Percentiles rank a stretch among this genome's conserved stretches.
phyloP scores from a whole-genome alignment of 2,797 vertebrate species.

The Mormyrops attenuatus region DNA sequence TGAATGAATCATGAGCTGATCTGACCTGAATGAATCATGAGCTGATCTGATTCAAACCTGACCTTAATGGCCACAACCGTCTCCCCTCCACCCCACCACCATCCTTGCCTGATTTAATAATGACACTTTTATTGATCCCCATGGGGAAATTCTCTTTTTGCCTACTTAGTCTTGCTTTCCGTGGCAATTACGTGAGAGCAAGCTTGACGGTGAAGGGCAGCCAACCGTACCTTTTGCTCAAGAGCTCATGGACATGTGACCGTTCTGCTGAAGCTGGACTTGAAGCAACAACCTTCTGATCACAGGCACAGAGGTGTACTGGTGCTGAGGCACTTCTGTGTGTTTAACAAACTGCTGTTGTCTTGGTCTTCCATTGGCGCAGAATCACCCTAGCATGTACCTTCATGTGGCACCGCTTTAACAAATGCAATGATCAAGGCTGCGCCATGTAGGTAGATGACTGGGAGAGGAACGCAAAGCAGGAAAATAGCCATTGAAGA shows the following conservation, averaged over 20 bases:
- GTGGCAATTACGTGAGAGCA: not conserved
- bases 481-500: not conserved
- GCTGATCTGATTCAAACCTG: not conserved
- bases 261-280: not conserved
- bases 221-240: too few relatives aligned
- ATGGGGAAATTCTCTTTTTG: not conserved
- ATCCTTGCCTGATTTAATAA: not conserved
- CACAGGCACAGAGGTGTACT: not conserved
- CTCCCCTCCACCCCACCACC: not conserved
- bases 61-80: not conserved
- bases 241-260: not conserved
- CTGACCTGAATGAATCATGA: not conserved
- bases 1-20: not conserved
- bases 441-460: not conserved
- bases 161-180: not conserved
- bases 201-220: too few relatives aligned
- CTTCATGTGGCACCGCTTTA: not conserved
- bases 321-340: not conserved
- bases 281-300: not conserved
- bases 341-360: not conserved
- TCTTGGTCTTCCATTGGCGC: not conserved
- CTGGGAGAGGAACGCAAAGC: not conserved
- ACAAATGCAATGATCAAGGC: not conserved
- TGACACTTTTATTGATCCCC: not conserved
- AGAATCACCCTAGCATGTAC: not conserved